Evolutionary conservation across 2,888 invertebrate species (phyloP).

Genomic region (Stenoptilia bipunctidactyla): DNA sequence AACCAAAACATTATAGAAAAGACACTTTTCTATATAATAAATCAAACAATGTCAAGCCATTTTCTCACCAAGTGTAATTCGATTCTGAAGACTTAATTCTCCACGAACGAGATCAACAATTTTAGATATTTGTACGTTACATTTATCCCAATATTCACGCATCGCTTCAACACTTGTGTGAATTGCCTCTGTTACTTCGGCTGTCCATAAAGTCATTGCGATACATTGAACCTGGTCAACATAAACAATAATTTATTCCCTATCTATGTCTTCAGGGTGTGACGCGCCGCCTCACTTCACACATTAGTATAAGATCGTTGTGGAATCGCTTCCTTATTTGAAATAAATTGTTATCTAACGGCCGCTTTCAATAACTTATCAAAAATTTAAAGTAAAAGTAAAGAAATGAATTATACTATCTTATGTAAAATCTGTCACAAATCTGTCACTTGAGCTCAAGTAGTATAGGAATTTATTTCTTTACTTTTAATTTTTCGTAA

Average conservation of each 20-base stretch:
- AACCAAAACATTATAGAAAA: neutral
- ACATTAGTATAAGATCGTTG: too few species aligned
- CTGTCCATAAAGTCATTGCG: constrained; percentile 91
- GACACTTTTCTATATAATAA: neutral
- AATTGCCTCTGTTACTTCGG: constrained; percentile 87
- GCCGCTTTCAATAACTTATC: too few species aligned
- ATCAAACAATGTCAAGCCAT: neutral
- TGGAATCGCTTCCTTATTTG: too few species aligned
- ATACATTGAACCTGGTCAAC: constrained; percentile 77
- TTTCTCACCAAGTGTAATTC: constrained; percentile 82
- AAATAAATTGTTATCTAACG: too few species aligned
- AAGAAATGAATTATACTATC: too few species aligned
- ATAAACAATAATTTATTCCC: neutral
- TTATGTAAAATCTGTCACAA: too few species aligned
- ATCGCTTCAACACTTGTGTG: constrained; percentile 66
- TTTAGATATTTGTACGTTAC: constrained; percentile 82
- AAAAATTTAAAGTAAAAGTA: too few species aligned
- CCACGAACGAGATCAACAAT: constrained; percentile 90
- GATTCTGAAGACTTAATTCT: constrained; percentile 85
- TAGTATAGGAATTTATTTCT: too few species aligned
- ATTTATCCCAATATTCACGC: constrained; percentile 76
- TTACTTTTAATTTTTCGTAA: too few species aligned
- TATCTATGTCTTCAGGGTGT: neutral
- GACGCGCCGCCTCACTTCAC: too few species aligned
- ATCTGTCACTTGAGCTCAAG: too few species aligned